phyloP scores from a whole-genome alignment of 2,888 invertebrate genomes.

The Parnassius orleans region DNA sequence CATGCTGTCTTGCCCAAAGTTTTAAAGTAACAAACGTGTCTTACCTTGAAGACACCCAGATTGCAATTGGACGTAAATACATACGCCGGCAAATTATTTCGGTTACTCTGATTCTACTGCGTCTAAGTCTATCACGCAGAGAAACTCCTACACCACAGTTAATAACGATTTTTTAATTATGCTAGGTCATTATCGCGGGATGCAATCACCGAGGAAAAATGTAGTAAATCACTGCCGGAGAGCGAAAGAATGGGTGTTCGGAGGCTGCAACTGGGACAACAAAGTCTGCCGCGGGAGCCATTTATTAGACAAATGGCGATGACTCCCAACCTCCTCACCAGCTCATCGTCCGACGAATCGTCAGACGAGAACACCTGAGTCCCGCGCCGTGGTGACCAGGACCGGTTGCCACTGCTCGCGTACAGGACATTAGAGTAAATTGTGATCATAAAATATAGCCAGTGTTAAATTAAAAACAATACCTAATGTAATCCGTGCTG shows the following conservation, averaged over 20 bases:
- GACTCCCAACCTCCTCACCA: slow-evolving; percentile 83
- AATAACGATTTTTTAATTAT: background rate
- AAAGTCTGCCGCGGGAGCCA: slow-evolving; percentile 81
- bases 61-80: no score
- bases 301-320: slow-evolving; percentile 82
- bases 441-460: slow-evolving; percentile 24
- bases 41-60: no score
- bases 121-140: no score
- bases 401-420: slow-evolving; percentile 75
- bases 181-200: slow-evolving; percentile 82
- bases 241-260: slow-evolving; percentile 77
- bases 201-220: slow-evolving; percentile 87
- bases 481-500: slow-evolving; percentile 51
- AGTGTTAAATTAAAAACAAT: slow-evolving; percentile 25
- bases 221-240: slow-evolving; percentile 82
- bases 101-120: no score
- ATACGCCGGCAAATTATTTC: no score
- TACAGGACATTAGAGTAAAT: slow-evolving; percentile 67
- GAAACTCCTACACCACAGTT: no score
- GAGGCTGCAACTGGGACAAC: slow-evolving; percentile 78
- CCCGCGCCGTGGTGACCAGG: slow-evolving; percentile 73
- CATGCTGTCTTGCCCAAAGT: no score
- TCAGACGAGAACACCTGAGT: slow-evolving; percentile 78
- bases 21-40: no score
- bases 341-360: slow-evolving; percentile 81